Evolutionary conservation across 2,113 vertebrate species (phyloP).

Genomic region (Saccopteryx bilineata): DNA sequence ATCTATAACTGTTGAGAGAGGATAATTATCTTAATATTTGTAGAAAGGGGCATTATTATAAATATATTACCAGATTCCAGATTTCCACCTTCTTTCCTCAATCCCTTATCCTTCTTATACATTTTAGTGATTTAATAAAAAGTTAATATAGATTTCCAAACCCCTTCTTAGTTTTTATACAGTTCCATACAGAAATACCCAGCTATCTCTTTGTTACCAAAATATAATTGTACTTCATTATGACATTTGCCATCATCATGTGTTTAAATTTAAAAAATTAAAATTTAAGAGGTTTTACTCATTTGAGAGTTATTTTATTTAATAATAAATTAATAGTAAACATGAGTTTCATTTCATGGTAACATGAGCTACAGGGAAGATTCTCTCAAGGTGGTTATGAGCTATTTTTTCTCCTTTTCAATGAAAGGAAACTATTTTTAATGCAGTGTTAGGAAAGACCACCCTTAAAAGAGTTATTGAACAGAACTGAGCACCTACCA

Average conservation of each 20-base stretch:
- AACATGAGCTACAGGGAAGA: neutral
- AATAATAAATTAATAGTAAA: slow-evolving; percentile 30
- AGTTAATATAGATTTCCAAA: slow-evolving; percentile 17
- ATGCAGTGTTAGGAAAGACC: neutral
- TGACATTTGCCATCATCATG: neutral
- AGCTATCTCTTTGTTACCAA: neutral
- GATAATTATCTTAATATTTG: neutral
- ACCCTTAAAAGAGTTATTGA: neutral
- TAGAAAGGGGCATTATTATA: neutral
- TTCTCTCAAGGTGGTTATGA: neutral
- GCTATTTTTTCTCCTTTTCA: neutral
- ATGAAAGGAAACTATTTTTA: neutral
- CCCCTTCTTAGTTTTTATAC: neutral
- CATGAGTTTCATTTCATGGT: neutral
- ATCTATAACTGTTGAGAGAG: neutral
- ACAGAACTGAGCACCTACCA: neutral
- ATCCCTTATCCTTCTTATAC: neutral
- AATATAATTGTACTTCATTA: neutral
- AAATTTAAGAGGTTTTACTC: slow-evolving; percentile 11
- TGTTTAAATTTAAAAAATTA: neutral
- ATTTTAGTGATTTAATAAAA: slow-evolving; percentile 18
- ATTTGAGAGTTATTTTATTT: slow-evolving; percentile 8
- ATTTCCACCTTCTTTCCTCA: neutral
- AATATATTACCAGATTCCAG: neutral
- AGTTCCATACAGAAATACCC: neutral